Evolutionary conservation across 1,140 invertebrate species (phyloP).

Genomic region (Pseudomyrmex flavicornis): DNA sequence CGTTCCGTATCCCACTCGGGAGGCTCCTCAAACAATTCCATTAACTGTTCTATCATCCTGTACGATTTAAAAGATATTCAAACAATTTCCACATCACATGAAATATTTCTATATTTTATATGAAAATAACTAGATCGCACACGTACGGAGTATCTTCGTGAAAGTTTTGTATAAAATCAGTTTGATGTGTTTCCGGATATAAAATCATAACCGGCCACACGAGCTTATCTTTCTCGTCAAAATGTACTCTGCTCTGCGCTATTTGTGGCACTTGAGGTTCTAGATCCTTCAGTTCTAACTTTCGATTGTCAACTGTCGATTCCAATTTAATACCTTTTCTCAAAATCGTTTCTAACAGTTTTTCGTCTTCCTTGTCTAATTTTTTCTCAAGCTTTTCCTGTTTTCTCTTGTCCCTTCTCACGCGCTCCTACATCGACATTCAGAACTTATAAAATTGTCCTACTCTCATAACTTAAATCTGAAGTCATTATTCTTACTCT

Average conservation of each 20-base stretch:
- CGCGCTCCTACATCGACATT: slow-evolving; percentile 63
- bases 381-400: slow-evolving; percentile 86
- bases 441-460: slow-evolving; percentile 22
- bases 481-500: slow-evolving; percentile 79
- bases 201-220: slow-evolving; percentile 93
- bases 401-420: slow-evolving; percentile 87
- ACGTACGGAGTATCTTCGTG: slow-evolving; percentile 89
- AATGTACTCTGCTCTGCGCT: slow-evolving; percentile 86
- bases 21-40: slow-evolving; percentile 89
- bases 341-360: slow-evolving; percentile 86
- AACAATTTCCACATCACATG: slow-evolving; percentile 9
- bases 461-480: neutral
- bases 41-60: slow-evolving; percentile 90
- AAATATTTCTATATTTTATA: neutral
- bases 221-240: slow-evolving; percentile 87
- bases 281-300: slow-evolving; percentile 85
- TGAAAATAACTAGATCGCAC: neutral
- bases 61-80: slow-evolving; percentile 65
- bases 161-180: slow-evolving; percentile 91
- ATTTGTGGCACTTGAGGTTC: slow-evolving; percentile 88
- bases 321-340: slow-evolving; percentile 85
- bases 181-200: slow-evolving; percentile 92
- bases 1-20: slow-evolving; percentile 91
- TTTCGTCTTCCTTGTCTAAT: slow-evolving; percentile 86
- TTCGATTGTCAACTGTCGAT: slow-evolving; percentile 71